A percentile compares a stretch with the other conserved stretches of the same genome.
Conservation (phyloP, 2,888 invertebrate genomes). For the Emesis furor region DNA sequence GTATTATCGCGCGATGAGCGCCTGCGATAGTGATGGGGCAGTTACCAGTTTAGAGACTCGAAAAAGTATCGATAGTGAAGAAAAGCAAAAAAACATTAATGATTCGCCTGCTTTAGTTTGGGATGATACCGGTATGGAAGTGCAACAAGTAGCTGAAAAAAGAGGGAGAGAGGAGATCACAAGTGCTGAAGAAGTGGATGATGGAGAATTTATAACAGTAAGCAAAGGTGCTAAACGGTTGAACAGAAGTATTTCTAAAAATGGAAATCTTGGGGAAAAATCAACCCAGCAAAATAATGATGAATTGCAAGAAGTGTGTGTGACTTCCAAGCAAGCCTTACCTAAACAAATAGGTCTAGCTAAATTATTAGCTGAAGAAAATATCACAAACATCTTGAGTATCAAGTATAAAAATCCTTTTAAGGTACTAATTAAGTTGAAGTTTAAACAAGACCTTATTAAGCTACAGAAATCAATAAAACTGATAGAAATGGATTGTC, state of each 20-base stretch:
- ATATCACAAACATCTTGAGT: not conserved
- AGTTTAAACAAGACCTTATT: not conserved
- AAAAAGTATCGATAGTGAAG: not conserved
- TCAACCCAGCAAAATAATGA: not conserved
- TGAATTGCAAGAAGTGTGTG: not conserved
- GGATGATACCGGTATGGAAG: not conserved
- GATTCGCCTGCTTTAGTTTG: not conserved
- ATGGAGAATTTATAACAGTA: not conserved
- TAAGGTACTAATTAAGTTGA: not conserved
- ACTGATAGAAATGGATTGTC: not conserved
- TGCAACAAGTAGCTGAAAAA: constrained; percentile 2
- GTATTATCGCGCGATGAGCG: not conserved
- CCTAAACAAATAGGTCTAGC: not conserved
- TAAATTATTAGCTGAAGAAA: constrained; percentile 2
- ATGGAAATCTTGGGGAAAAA: not conserved
- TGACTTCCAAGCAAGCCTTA: not conserved
- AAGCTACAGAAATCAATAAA: not conserved
- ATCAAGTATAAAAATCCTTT: not conserved
- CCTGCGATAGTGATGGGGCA: not conserved
- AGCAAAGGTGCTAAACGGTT: not conserved
- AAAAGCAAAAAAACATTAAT: not conserved
- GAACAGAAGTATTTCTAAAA: constrained; percentile 6
- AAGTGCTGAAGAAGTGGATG: not conserved
- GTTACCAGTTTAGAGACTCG: not conserved
- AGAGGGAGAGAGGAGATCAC: not conserved